phyloP scores from a whole-genome alignment of 2,113 vertebrate species.

The Equus przewalskii region DNA sequence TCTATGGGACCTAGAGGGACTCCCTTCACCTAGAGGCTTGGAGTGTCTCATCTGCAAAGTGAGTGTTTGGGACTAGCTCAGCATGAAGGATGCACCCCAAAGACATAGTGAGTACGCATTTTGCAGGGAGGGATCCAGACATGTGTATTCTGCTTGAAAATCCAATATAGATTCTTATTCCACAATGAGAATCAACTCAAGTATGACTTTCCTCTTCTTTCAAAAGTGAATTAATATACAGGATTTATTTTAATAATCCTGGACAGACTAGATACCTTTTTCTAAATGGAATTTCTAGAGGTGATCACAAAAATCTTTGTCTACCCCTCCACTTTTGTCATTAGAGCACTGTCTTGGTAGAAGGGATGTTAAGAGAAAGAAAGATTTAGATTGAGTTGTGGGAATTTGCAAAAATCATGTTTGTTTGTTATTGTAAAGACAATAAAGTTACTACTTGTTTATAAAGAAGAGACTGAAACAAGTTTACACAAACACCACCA shows the following conservation, averaged over 20 bases:
- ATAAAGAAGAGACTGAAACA: not conserved
- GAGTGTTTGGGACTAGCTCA: too few relatives aligned
- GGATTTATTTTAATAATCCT: slow-evolving; percentile 4
- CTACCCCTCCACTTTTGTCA: not conserved
- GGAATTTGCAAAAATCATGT: not conserved
- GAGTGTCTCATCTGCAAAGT: not conserved
- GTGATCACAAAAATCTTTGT: not conserved
- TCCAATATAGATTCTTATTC: not conserved
- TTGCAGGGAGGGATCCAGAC: not conserved
- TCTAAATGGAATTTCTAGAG: not conserved
- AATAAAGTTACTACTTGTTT: slow-evolving; percentile 24
- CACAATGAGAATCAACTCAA: not conserved
- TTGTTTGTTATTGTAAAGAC: not conserved
- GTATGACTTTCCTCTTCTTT: not conserved
- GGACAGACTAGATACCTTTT: not conserved
- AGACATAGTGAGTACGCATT: not conserved
- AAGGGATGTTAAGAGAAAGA: not conserved
- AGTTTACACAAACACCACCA: not conserved
- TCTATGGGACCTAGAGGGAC: not conserved
- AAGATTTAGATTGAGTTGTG: not conserved
- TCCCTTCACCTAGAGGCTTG: not conserved
- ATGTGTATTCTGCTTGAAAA: not conserved
- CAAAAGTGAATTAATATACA: not conserved
- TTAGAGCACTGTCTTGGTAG: not conserved
- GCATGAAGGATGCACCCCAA: not conserved